These are phyloP conservation scores for Forpus xanthops DNA, from an alignment of 2,797 vertebrate genomes.

Conservation along the genomic window DNA sequence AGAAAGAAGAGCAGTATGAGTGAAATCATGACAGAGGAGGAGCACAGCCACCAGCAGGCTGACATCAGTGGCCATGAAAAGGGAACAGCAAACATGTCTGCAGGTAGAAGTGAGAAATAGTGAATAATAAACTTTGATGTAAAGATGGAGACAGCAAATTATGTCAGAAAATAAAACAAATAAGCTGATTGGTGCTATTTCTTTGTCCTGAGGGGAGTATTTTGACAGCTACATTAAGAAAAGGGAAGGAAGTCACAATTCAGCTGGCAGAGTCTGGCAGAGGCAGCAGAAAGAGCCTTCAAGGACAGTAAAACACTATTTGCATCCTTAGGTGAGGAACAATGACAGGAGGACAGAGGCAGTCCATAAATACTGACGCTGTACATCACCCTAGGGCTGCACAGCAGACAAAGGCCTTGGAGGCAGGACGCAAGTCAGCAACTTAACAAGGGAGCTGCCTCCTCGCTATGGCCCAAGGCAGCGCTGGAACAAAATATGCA, in stretches of 20 bases:
- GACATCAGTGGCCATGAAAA: background rate
- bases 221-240: constrained; percentile 13
- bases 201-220: background rate
- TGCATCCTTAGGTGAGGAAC: background rate
- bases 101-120: background rate
- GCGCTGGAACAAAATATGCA: background rate
- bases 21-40: background rate
- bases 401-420: background rate
- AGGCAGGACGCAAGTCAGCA: constrained; percentile 8
- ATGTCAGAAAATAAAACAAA: constrained; percentile 21
- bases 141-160: background rate
- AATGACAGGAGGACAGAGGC: background rate
- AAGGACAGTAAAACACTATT: constrained; percentile 13
- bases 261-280: constrained; percentile 28
- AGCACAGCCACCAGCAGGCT: background rate
- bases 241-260: constrained; percentile 20
- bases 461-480: background rate
- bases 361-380: background rate
- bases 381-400: background rate
- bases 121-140: background rate
- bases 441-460: constrained; percentile 1
- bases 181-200: background rate
- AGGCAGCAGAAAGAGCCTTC: constrained; percentile 23
- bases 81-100: background rate
- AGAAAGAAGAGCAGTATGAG: background rate